Percentiles rank a stretch among this genome's conserved stretches.
Evolutionary conservation across 2,797 vertebrate species (phyloP).

Genomic region (Epinephelus malabaricus): DNA sequence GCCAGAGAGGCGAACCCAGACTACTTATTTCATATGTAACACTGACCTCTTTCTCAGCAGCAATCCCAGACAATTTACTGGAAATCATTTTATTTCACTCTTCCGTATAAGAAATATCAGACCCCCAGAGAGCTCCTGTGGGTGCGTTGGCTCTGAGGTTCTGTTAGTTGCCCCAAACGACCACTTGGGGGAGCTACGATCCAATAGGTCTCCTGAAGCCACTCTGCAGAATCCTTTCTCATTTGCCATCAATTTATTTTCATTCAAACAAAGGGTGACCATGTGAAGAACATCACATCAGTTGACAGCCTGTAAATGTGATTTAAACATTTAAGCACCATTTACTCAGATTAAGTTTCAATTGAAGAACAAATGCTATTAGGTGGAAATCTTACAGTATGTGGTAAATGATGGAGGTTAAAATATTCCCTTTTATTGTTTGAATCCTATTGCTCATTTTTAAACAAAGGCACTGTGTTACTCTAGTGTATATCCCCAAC

Average conservation of each 20-base stretch:
- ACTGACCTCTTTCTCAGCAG: slow-evolving; percentile 51
- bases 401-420: slow-evolving; percentile 70
- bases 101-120: slow-evolving; percentile 40
- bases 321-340: slow-evolving; percentile 89
- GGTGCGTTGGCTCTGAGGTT: slow-evolving; percentile 3
- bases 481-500: slow-evolving; percentile 20
- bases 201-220: slow-evolving; percentile 57
- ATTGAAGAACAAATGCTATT: slow-evolving; percentile 87
- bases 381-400: slow-evolving; percentile 81
- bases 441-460: slow-evolving; percentile 54
- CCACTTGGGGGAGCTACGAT: slow-evolving; percentile 82
- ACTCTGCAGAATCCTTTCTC: slow-evolving; percentile 75
- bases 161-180: slow-evolving; percentile 30
- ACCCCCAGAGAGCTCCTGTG: slow-evolving; percentile 22
- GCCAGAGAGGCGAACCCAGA: slow-evolving; percentile 12
- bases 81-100: slow-evolving; percentile 59
- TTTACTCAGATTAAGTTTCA: slow-evolving; percentile 87
- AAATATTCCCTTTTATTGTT: slow-evolving; percentile 65
- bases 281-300: slow-evolving; percentile 88
- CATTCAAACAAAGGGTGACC: slow-evolving; percentile 87
- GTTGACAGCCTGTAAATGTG: slow-evolving; percentile 88
- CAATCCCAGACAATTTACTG: slow-evolving; percentile 42
- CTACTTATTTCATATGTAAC: slow-evolving; percentile 43
- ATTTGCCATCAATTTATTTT: slow-evolving; percentile 85
- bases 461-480: slow-evolving; percentile 36